phyloP scores from a whole-genome alignment of 2,113 vertebrate genomes.

The Callorhinus ursinus region DNA sequence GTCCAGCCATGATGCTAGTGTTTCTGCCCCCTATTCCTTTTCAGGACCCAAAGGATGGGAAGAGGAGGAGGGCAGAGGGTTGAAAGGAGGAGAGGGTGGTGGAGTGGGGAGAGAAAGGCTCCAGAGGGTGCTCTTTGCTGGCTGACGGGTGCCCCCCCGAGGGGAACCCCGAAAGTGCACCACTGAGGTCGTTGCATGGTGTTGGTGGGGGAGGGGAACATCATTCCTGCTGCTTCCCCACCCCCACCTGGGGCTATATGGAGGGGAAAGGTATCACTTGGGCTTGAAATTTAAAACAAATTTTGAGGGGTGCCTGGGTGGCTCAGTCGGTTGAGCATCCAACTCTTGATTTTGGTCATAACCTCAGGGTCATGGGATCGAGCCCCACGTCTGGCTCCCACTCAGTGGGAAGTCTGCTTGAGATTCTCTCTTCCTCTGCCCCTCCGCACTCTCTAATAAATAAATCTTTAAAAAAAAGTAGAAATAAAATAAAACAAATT shows the following conservation, averaged over 20 bases:
- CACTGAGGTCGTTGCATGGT: background rate
- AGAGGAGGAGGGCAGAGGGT: background rate
- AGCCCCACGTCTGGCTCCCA: background rate
- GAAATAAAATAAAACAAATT: background rate
- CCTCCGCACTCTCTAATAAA: background rate
- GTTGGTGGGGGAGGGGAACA: background rate
- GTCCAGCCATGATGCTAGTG: background rate
- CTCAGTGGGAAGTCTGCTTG: background rate
- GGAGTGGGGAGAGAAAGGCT: background rate
- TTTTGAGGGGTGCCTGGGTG: background rate
- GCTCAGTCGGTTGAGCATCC: background rate
- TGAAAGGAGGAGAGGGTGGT: background rate
- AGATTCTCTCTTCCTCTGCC: background rate
- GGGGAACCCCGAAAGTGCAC: background rate
- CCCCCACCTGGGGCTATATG: background rate
- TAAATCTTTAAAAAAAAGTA: background rate
- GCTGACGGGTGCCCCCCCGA: background rate
- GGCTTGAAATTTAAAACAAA: background rate
- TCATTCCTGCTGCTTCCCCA: background rate
- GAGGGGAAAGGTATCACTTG: background rate
- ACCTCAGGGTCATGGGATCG: background rate
- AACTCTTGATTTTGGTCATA: background rate
- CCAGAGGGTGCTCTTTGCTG: background rate
- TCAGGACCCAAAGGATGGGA: background rate
- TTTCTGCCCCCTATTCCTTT: background rate